A percentile compares a stretch with the other conserved stretches of the same genome.
Evolutionary conservation across 2,888 invertebrate genomes (phyloP).

Genomic region (Erebia ligea): DNA sequence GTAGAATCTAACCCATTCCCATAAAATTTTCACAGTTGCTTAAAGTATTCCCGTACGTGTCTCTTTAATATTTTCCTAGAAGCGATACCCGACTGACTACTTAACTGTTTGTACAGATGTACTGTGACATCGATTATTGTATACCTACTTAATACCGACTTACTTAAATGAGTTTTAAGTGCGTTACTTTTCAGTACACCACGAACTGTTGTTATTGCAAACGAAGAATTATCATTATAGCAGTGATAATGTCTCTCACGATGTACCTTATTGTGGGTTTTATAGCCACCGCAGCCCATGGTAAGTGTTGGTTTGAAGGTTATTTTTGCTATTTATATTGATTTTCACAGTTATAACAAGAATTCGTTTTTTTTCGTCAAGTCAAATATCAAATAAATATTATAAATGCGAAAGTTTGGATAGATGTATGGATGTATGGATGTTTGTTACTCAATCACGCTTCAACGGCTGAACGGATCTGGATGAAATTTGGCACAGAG

Average conservation of each 20-base stretch:
- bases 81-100: slow-evolving; percentile 50
- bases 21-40: too few relatives aligned
- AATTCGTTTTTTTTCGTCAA: too few relatives aligned
- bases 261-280: slow-evolving; percentile 47
- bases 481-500: too few relatives aligned
- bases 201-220: slow-evolving; percentile 45
- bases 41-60: slow-evolving; percentile 40
- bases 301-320: slow-evolving; percentile 49
- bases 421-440: too few relatives aligned
- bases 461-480: too few relatives aligned
- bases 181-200: slow-evolving; percentile 54
- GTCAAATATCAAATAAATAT: too few relatives aligned
- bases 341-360: too few relatives aligned
- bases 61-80: slow-evolving; percentile 45
- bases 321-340: not conserved
- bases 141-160: slow-evolving; percentile 48
- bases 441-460: too few relatives aligned
- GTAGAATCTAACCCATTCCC: too few relatives aligned
- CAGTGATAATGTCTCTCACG: slow-evolving; percentile 53
- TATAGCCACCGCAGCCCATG: slow-evolving; percentile 51
- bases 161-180: slow-evolving; percentile 62
- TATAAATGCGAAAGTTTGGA: too few relatives aligned
- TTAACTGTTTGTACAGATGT: slow-evolving; percentile 64
- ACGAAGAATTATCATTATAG: slow-evolving; percentile 31
- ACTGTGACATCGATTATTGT: slow-evolving; percentile 52